phyloP scores from a whole-genome alignment of 2,888 invertebrate species.

The Caradrina kadenii region DNA sequence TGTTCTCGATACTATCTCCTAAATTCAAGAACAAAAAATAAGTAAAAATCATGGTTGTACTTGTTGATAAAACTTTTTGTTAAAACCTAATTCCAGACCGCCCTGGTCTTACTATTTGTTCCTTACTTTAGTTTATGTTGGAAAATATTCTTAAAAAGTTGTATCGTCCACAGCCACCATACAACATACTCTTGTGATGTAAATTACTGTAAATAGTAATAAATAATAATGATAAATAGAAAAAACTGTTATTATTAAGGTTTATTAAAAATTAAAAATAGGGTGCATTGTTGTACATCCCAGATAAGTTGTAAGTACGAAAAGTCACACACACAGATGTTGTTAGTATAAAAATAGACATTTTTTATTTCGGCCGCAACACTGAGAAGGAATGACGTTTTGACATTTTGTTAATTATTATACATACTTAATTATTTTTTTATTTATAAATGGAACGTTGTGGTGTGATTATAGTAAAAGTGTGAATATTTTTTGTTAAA shows the following conservation, averaged over 20 bases:
- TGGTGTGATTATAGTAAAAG: constrained; percentile 79
- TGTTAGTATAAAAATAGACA: constrained; percentile 57
- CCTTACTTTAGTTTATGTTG: constrained; percentile 71
- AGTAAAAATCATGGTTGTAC: constrained; percentile 12
- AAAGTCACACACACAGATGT: constrained; percentile 73
- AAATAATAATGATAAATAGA: constrained; percentile 74
- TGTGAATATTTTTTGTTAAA: constrained; percentile 62
- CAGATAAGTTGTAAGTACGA: constrained; percentile 83
- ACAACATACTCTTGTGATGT: constrained; percentile 86
- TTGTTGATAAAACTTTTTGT: constrained; percentile 20
- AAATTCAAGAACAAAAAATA: constrained; percentile 8
- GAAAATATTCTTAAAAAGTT: constrained; percentile 62
- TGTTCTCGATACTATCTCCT: background rate
- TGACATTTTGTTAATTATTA: constrained; percentile 81
- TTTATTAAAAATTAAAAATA: constrained; percentile 75
- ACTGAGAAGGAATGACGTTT: constrained; percentile 74
- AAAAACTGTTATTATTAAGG: constrained; percentile 79
- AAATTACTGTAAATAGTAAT: constrained; percentile 88
- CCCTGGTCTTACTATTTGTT: constrained; percentile 70
- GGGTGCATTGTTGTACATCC: constrained; percentile 72
- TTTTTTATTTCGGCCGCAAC: constrained; percentile 72
- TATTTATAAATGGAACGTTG: constrained; percentile 82
- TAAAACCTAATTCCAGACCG: constrained; percentile 28
- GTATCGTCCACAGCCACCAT: constrained; percentile 73
- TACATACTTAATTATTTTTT: constrained; percentile 82